These are phyloP conservation scores for Henicopernis longicauda DNA, from an alignment of 2,113 vertebrate genomes.

Conservation along the genomic window DNA sequence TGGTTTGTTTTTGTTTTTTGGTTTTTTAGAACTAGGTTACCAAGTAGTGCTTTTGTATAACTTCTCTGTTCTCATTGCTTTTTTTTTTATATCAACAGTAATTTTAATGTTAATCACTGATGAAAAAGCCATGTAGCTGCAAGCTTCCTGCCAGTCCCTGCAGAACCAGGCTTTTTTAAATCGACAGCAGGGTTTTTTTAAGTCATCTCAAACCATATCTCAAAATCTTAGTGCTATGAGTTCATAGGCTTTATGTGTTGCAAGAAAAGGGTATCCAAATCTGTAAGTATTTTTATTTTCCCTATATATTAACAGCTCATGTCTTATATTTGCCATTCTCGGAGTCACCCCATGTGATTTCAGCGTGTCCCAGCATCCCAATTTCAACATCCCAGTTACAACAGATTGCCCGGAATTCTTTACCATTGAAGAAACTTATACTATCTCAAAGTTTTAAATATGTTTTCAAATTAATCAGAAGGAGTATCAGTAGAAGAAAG, in stretches of 20 bases:
- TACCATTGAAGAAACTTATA: neutral
- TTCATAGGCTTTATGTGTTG: neutral
- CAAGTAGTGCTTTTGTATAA: neutral
- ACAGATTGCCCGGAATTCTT: neutral
- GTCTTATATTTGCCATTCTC: neutral
- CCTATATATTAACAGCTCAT: neutral
- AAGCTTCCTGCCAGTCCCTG: neutral
- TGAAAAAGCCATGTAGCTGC: neutral
- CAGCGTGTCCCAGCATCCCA: neutral
- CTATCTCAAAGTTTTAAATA: neutral
- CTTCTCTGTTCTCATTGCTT: neutral
- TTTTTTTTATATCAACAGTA: neutral
- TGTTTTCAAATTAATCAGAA: neutral
- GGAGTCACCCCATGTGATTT: neutral
- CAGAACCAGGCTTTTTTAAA: neutral
- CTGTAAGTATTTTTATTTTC: neutral
- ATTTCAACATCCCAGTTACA: neutral
- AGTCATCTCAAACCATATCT: neutral
- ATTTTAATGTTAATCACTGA: neutral
- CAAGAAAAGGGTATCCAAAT: neutral
- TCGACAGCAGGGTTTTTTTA: neutral
- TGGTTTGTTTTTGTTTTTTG: too few relatives aligned
- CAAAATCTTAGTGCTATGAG: neutral
- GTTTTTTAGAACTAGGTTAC: neutral
- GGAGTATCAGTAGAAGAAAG: neutral